Evolutionary conservation across 1,140 invertebrate genomes (phyloP).

Genomic region (Protaetia brevitarsis): DNA sequence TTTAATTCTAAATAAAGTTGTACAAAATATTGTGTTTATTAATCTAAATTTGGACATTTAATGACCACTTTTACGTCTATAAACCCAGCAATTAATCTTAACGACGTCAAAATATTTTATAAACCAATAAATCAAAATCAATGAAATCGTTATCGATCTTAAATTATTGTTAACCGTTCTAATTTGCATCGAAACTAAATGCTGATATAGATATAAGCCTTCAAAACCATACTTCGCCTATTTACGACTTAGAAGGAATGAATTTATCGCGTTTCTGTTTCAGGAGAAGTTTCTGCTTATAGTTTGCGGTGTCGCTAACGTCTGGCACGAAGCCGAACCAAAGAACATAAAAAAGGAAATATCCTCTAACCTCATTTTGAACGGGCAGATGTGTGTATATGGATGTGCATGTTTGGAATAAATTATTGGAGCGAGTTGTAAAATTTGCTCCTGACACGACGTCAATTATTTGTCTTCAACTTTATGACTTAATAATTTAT

Average conservation of each 20-base stretch:
- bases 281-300: background rate
- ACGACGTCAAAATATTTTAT: background rate
- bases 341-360: background rate
- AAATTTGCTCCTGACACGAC: background rate
- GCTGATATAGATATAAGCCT: background rate
- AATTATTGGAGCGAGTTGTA: background rate
- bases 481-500: constrained; percentile 6
- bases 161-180: background rate
- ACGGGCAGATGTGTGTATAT: background rate
- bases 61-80: background rate
- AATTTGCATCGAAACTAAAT: background rate
- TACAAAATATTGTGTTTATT: too few species aligned
- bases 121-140: background rate
- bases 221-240: background rate
- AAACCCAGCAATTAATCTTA: background rate
- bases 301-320: background rate
- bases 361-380: background rate
- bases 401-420: background rate
- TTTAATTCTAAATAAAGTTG: too few species aligned
- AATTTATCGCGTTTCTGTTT: background rate
- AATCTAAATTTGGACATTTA: too few species aligned
- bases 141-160: background rate
- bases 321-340: background rate
- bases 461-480: background rate
- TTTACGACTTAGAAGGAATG: constrained; percentile 7